Evolutionary conservation across 2,113 vertebrate species (phyloP), one percentile per base, ranked within the genome.

Genomic region (Callorhinus ursinus): DNA sequence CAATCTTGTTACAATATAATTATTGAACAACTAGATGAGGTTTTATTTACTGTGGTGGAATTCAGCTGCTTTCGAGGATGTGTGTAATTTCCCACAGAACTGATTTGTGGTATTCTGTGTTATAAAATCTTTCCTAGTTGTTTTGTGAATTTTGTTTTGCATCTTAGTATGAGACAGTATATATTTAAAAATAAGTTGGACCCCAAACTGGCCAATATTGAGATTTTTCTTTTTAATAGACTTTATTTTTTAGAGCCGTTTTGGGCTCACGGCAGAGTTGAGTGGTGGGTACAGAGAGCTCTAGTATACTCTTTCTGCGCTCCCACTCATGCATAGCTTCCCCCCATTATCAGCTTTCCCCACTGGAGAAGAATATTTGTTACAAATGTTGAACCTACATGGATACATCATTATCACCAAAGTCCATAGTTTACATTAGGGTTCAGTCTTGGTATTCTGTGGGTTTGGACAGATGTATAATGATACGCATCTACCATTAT

Each of bases 181-280:
- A 82, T 83, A 85, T 19, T 87, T 95, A 53, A 95, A 96, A 88
- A 77, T 65, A 96, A 67, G 28, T 95, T 46, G 36, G 51, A 24
- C 49, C 33, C 49, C 59, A 39, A 74, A 46, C 28, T 88, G 59
- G 87, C 33, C 18, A 69, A 4, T 36, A 10, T 21, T n/a, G 67
- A 36, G 33, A 69, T 21, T 21, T 69, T 69, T 69, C 33, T 36
- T 69, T 69, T 31, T 69, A 55, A 65, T 28, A 76, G 31, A 53
- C 79, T 81, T 72, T 83, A 63, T 63, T 89, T 81, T 89, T 76
- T 36, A 91, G 51, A 90, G 18, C 31, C 19, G 6, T 39, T 69
- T 69, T 51, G 61, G 53, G 74, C n/a, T 59, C 63, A 72, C 13
- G 22, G 21, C 59, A 67, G 84, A 90, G n/a, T 46, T 77, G 80